Percentiles rank a stretch among this genome's conserved stretches.
Evolutionary conservation across 1,140 invertebrate genomes (phyloP).

Genomic region (Papilio machaon): DNA sequence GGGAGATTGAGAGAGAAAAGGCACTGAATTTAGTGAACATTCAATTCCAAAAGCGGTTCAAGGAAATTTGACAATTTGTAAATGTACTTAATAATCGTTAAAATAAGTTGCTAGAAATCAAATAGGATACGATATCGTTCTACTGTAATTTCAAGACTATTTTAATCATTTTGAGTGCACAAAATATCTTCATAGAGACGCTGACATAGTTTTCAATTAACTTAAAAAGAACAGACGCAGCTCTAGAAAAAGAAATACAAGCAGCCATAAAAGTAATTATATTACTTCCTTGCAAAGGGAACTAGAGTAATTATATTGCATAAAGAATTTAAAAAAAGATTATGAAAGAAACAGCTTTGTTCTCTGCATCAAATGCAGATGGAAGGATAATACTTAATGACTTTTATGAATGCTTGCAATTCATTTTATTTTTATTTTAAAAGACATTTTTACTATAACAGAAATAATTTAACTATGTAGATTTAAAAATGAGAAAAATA

Average conservation of each 20-base stretch:
- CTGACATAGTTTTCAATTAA: background rate
- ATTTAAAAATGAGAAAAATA: too few relatives aligned
- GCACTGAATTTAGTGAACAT: too few relatives aligned
- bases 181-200: background rate
- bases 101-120: background rate
- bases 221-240: slow-evolving; percentile 10
- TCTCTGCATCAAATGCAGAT: slow-evolving; percentile 5
- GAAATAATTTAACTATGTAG: background rate
- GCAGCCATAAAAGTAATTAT: slow-evolving; percentile 19
- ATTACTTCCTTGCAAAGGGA: slow-evolving; percentile 21
- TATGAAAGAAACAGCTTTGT: slow-evolving; percentile 9
- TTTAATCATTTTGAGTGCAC: background rate
- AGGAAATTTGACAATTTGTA: background rate
- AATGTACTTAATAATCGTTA: background rate
- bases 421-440: background rate
- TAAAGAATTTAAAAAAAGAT: slow-evolving; percentile 7
- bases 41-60: too few relatives aligned
- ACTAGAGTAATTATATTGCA: slow-evolving; percentile 16
- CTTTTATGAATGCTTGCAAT: slow-evolving; percentile 1
- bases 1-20: too few relatives aligned
- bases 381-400: slow-evolving; percentile 2
- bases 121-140: background rate
- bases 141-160: background rate
- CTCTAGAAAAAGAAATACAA: background rate
- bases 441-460: background rate